Evolutionary conservation across 2,888 invertebrate genomes (phyloP).

Genomic region (Eupithecia exiguata): DNA sequence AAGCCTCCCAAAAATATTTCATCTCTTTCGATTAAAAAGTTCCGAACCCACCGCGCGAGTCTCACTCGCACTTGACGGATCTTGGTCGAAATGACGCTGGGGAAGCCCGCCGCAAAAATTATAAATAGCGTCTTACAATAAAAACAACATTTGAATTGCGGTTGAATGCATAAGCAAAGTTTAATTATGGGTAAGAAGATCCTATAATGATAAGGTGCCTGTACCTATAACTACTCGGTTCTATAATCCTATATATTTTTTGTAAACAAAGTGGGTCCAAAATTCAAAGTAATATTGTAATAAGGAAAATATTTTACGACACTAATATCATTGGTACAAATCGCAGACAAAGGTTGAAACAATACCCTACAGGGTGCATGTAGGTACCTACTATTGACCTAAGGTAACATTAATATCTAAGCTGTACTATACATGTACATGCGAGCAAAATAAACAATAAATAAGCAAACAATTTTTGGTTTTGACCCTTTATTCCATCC

Average conservation of each 20-base stretch:
- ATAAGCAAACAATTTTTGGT: no score
- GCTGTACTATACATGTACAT: no score
- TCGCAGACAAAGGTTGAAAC: no score
- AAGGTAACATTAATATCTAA: no score
- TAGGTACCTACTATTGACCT: no score
- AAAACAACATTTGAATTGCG: neutral
- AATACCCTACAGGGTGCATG: no score
- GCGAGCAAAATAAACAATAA: no score
- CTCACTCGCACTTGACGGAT: neutral
- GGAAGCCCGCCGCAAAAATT: neutral
- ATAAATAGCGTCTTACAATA: neutral
- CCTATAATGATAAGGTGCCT: neutral
- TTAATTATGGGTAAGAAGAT: neutral
- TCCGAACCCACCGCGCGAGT: neutral
- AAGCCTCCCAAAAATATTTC: no score
- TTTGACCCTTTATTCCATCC: no score
- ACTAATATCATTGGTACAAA: no score
- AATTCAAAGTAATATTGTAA: neutral
- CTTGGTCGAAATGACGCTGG: neutral
- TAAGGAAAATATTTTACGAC: neutral
- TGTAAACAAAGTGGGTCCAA: no score
- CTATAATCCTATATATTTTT: neutral
- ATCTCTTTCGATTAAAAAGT: no score
- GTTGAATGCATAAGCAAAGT: neutral
- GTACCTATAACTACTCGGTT: neutral